Percentiles rank a stretch among this genome's conserved stretches.
These are phyloP conservation scores for Mustela nigripes DNA, from an alignment of 2,113 vertebrate genomes.

Conservation along the genomic window DNA sequence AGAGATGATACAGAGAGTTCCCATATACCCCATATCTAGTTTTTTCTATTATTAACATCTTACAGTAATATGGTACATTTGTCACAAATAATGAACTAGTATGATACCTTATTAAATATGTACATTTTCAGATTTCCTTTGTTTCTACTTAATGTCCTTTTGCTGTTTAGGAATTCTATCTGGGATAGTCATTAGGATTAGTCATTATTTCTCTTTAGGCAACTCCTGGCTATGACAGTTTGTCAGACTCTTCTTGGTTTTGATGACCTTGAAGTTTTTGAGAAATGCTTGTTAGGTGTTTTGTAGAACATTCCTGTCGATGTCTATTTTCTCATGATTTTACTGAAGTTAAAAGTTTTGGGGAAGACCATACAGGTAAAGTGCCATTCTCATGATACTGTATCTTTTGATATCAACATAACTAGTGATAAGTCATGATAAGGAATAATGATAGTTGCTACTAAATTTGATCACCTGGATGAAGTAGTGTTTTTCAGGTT, in stretches of 20 bases:
- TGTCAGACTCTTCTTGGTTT: not conserved
- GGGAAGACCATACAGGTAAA: not conserved
- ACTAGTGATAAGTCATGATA: not conserved
- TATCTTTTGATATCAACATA: not conserved
- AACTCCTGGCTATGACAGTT: not conserved
- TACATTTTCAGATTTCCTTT: not conserved
- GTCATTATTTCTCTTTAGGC: not conserved
- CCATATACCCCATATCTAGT: not conserved
- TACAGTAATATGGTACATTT: not conserved
- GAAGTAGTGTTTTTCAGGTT: not conserved
- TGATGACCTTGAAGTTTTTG: not conserved
- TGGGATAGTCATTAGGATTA: not conserved
- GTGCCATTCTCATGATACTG: too few species aligned
- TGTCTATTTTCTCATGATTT: not conserved
- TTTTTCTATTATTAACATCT: not conserved
- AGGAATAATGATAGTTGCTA: not conserved
- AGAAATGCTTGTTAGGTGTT: not conserved
- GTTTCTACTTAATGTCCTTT: not conserved
- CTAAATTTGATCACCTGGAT: not conserved
- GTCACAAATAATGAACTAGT: not conserved
- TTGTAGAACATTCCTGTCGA: not conserved
- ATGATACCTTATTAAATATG: not conserved
- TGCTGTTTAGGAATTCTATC: not conserved
- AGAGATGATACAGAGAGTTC: not conserved
- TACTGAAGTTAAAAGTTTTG: not conserved